Conservation (phyloP, 2,888 invertebrate genomes). For the Euproctis similis region DNA sequence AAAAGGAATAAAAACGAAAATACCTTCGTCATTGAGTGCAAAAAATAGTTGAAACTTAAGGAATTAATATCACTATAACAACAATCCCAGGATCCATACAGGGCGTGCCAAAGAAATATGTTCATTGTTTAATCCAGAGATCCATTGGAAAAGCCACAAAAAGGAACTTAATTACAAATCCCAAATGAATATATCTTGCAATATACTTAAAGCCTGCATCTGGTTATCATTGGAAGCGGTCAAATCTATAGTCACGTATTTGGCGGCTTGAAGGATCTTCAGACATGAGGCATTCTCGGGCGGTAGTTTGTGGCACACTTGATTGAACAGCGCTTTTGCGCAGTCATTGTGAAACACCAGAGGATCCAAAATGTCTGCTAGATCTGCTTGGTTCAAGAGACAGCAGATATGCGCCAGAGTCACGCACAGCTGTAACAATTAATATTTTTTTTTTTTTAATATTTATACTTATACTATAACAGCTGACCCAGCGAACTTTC, state of each 20-base stretch:
- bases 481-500: no score
- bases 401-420: conserved; percentile 83
- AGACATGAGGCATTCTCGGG: conserved; percentile 62
- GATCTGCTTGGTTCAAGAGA: conserved; percentile 75
- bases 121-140: no score
- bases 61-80: no score
- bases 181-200: conserved; percentile 68
- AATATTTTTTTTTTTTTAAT: no score
- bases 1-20: no score
- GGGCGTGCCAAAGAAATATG: no score
- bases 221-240: conserved; percentile 44
- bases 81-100: no score
- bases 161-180: conserved; percentile 54
- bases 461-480: no score
- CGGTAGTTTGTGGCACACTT: conserved; percentile 53
- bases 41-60: no score
- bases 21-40: no score
- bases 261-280: conserved; percentile 61
- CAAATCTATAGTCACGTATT: conserved; percentile 62
- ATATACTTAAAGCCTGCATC: conserved; percentile 49
- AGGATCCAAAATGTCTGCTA: conserved; percentile 68
- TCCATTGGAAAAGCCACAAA: no score
- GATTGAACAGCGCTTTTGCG: conserved; percentile 49
- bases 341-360: conserved; percentile 65
- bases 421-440: conserved; percentile 79